A percentile compares a stretch with the other conserved stretches of the same genome.
Conservation (phyloP, 1,140 invertebrate species). For the Gryllus bimaculatus region DNA sequence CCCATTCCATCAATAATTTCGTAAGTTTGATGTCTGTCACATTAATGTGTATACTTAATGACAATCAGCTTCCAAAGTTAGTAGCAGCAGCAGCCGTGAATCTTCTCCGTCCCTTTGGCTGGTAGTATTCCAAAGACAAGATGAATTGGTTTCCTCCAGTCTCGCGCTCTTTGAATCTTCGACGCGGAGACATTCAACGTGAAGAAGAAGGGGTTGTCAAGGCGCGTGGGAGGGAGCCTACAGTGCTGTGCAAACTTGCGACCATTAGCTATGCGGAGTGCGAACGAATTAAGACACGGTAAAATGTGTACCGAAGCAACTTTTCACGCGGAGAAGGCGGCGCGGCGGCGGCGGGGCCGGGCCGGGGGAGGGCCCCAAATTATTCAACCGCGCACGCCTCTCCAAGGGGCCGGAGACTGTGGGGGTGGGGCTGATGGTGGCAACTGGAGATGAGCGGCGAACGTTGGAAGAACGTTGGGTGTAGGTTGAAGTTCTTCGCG, state of each 20-base stretch:
- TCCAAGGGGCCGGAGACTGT: neutral
- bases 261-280: neutral
- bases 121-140: neutral
- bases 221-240: neutral
- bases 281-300: neutral
- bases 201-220: neutral
- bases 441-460: neutral
- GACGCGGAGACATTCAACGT: neutral
- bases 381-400: neutral
- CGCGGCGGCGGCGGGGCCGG: too few species aligned
- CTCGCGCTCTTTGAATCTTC: neutral
- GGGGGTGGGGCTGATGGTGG: too few species aligned
- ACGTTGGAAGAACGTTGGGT: neutral
- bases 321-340: neutral
- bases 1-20: too few species aligned
- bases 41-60: too few species aligned
- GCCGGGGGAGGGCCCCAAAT: neutral
- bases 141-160: constrained; percentile 1
- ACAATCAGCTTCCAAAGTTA: too few species aligned
- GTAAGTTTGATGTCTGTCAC: too few species aligned
- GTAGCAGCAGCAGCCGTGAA: too few species aligned
- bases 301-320: constrained; percentile 4
- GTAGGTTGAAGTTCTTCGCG: neutral
- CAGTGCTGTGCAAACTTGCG: neutral
- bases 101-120: neutral